Conservation (phyloP, 2,797 vertebrate genomes). For the Epinephelus awoara region DNA sequence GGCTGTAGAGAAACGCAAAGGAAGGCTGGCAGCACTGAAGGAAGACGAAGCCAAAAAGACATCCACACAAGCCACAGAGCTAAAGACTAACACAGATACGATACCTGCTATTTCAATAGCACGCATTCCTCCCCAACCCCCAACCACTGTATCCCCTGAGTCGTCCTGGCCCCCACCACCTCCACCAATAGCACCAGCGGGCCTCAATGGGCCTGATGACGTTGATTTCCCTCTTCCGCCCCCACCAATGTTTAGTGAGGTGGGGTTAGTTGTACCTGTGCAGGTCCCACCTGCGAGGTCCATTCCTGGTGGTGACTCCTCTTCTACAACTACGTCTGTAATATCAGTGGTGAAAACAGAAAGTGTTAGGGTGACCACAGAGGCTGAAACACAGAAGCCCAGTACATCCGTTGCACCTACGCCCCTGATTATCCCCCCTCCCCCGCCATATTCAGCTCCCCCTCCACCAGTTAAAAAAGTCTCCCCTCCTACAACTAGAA, state of each 20-base stretch:
- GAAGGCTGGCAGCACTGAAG: conserved; percentile 48
- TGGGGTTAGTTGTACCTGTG: conserved; percentile 28
- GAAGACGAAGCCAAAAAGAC: conserved; percentile 43
- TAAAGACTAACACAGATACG: conserved; percentile 18
- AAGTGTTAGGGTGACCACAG: conserved; percentile 1
- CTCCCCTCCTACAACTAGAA: conserved; percentile 19
- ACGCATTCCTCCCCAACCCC: conserved; percentile 78
- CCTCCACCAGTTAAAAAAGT: conserved; percentile 50
- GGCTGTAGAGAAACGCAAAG: conserved; percentile 60
- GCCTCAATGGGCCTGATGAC: conserved; percentile 83
- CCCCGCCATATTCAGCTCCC: conserved; percentile 69
- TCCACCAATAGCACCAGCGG: conserved; percentile 73
- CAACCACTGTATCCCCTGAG: conserved; percentile 70
- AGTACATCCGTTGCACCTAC: conserved; percentile 4
- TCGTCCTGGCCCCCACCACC: conserved; percentile 89
- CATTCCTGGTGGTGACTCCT: neutral
- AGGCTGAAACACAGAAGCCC: conserved; percentile 36
- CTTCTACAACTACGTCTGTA: neutral
- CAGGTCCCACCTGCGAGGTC: conserved; percentile 30
- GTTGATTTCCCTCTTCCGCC: conserved; percentile 82
- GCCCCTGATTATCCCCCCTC: conserved; percentile 70
- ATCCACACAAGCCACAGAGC: conserved; percentile 28
- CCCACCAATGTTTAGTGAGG: conserved; percentile 74
- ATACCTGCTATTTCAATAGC: conserved; percentile 52
- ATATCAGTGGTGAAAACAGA: conserved; percentile 29